These are phyloP conservation scores for Podarcis raffonei DNA, from an alignment of 2,113 vertebrate genomes.

Conservation along the genomic window DNA sequence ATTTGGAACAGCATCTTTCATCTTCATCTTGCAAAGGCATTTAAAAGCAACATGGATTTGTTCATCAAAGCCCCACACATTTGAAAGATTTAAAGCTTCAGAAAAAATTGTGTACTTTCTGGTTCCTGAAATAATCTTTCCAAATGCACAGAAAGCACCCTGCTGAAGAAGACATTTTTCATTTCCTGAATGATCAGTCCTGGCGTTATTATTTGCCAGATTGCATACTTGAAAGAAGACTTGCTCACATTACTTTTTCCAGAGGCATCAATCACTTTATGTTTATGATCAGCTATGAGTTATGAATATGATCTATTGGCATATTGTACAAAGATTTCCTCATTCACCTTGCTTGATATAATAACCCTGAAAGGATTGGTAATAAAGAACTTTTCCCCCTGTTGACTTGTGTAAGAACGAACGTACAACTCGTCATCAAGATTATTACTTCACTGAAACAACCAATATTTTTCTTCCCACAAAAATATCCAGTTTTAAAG, in stretches of 20 bases:
- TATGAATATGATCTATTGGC: constrained; percentile 61
- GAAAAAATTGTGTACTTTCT: constrained; percentile 50
- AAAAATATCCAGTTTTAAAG: neutral
- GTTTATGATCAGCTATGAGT: constrained; percentile 11
- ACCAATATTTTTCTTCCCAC: constrained; percentile 40
- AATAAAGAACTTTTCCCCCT: constrained; percentile 45
- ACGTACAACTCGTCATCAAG: constrained; percentile 54
- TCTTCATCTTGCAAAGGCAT: constrained; percentile 49
- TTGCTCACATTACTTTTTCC: constrained; percentile 10
- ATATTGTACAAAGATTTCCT: constrained; percentile 55
- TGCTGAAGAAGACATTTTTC: constrained; percentile 47
- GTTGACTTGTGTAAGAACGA: constrained; percentile 57
- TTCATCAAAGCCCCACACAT: constrained; percentile 36
- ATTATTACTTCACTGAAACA: constrained; percentile 62
- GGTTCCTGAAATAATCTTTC: constrained; percentile 53
- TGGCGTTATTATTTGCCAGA: constrained; percentile 53
- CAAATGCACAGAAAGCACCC: constrained; percentile 45
- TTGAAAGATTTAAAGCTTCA: constrained; percentile 43
- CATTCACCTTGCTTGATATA: constrained; percentile 58
- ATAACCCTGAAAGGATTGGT: constrained; percentile 60
- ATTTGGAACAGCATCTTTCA: constrained; percentile 30
- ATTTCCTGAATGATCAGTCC: constrained; percentile 54
- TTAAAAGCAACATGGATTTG: constrained; percentile 33
- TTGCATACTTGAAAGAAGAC: constrained; percentile 52
- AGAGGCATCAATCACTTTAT: constrained; percentile 54